A percentile compares a stretch with the other conserved stretches of the same genome.
Conservation (phyloP, 2,888 invertebrate species). For the Limnephilus rhombicus region DNA sequence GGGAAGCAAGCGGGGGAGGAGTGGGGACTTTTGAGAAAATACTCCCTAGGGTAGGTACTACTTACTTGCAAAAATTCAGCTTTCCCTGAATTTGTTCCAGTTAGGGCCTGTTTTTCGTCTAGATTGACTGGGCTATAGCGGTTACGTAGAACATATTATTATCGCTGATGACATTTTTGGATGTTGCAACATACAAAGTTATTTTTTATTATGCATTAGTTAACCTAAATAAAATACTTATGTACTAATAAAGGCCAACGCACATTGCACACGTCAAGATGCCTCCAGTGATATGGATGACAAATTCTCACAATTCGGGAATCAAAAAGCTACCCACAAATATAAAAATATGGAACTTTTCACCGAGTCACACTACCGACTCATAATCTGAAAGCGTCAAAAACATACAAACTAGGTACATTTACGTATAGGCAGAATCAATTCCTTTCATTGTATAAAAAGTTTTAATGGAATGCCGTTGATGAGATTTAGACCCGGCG, state of each 20-base stretch:
- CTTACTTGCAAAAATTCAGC: too few relatives aligned
- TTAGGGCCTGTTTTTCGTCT: too few relatives aligned
- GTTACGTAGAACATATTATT: too few relatives aligned
- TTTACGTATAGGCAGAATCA: not conserved
- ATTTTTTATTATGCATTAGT: not conserved
- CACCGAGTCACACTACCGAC: not conserved
- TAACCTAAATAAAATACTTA: slow-evolving; percentile 9
- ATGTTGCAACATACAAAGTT: not conserved
- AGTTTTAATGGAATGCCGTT: not conserved
- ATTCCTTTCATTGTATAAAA: not conserved
- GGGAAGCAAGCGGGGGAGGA: too few relatives aligned
- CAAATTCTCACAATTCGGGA: not conserved
- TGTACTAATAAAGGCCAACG: not conserved
- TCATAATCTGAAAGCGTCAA: not conserved
- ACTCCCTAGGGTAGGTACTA: too few relatives aligned
- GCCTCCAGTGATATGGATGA: not conserved
- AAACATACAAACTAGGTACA: not conserved
- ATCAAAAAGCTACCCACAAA: slow-evolving; percentile 27
- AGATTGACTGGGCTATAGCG: too few relatives aligned
- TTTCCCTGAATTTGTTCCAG: too few relatives aligned
- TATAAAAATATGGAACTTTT: slow-evolving; percentile 7
- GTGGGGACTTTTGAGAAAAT: too few relatives aligned
- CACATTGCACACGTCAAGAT: not conserved
- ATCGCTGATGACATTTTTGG: not conserved
- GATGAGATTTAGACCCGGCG: too few relatives aligned